Evolutionary conservation across 2,113 vertebrate genomes (phyloP), one percentile per base, ranked within the genome.

Genomic region (Festucalex cinctus): DNA sequence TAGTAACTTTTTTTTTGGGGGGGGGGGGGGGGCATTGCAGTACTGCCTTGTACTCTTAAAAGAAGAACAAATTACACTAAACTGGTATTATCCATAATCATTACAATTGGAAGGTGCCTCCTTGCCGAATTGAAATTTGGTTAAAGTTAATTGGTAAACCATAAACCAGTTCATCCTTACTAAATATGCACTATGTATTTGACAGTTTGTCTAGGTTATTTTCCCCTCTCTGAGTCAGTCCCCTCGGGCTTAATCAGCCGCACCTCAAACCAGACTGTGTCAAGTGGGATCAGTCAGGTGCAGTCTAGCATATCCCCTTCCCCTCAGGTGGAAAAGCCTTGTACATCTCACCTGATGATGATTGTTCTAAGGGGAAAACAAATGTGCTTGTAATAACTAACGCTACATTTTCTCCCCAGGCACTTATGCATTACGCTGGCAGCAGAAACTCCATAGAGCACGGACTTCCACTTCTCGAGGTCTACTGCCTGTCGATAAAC

Each of bases 401-500:
- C 9, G 1, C 12, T 63, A 19, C 53, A 17, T 36, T 57, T 56
- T 20, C n/a, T 10, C 9, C 17, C 56, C 78, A 99, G 97, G 94
- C 94, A 24, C 90, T 99, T 68, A 91, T 98, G 82, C 95, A 97
- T 81, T 96, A 95, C 80, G 95, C 95, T 78, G 95, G 95, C 86
- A 95, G 91, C 85, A 94, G 95, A 87, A 95, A 94, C 87, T 94
- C 95, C 32, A 93, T 96, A n/a, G 96, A 99, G 81, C 94, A 97
- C 56, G 91, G 95, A 69, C 90, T 94, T 60, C 93, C 93, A 81
- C 94, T 98, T 75, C 91, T 98, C 88, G 96, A 98, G 87, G 95
- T 98, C 7, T 98, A 98, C 92, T 95, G 93, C 82, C 91, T 98
- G 79, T 94, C 97, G 85, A 96, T 98, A 84, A 95, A 94, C 81